Percentiles rank a stretch among this genome's conserved stretches.
These are phyloP conservation scores for Scomber scombrus DNA, from an alignment of 2,113 vertebrate species.

Conservation along the genomic window DNA sequence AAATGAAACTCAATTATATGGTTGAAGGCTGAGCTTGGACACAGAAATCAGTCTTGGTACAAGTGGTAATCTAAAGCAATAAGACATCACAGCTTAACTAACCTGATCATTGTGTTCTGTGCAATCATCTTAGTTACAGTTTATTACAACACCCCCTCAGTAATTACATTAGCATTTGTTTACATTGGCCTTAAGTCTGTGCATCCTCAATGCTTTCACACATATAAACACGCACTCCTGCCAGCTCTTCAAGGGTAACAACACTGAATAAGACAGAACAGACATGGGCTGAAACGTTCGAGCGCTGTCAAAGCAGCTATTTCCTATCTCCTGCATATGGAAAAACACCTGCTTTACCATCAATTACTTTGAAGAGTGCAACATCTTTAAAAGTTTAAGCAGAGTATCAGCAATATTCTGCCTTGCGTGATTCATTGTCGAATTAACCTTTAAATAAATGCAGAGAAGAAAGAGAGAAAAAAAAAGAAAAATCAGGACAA, in stretches of 20 bases:
- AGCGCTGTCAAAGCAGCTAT: conserved; percentile 17
- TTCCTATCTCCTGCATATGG: not conserved
- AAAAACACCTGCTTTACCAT: not conserved
- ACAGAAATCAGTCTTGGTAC: conserved; percentile 65
- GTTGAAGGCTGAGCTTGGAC: conserved; percentile 22
- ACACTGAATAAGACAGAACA: conserved; percentile 35
- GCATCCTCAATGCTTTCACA: conserved; percentile 39
- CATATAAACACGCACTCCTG: conserved; percentile 16
- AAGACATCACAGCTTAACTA: conserved; percentile 66
- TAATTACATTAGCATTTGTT: conserved; percentile 87
- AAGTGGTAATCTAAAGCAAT: conserved; percentile 62
- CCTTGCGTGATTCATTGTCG: not conserved
- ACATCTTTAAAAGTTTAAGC: conserved; percentile 4
- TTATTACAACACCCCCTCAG: conserved; percentile 80
- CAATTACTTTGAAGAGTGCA: not conserved
- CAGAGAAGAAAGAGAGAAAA: not conserved
- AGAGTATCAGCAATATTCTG: conserved; percentile 14
- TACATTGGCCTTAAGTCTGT: conserved; percentile 76
- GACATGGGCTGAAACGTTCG: conserved; percentile 25
- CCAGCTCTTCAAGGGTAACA: conserved; percentile 60
- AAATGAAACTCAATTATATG: conserved; percentile 25
- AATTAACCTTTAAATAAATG: conserved; percentile 49
- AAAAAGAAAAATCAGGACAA: not conserved
- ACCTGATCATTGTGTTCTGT: conserved; percentile 74
- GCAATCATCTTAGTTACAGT: conserved; percentile 86